phyloP scores from a whole-genome alignment of 2,797 vertebrate genomes.

The Chaetophractus vellerosus region DNA sequence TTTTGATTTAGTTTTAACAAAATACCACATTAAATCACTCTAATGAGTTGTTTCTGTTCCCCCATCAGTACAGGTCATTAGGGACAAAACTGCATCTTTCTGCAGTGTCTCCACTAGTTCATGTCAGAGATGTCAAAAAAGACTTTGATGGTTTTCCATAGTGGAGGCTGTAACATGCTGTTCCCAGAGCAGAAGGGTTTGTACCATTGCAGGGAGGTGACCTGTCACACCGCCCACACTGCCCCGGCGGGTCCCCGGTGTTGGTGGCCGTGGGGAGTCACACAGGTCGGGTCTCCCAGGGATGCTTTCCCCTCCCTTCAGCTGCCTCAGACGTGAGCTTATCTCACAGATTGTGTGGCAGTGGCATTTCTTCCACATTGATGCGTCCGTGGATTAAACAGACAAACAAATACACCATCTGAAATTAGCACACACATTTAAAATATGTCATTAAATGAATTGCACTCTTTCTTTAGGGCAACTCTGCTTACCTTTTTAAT shows the following conservation, averaged over 20 bases:
- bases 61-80: conserved; percentile 77
- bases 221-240: neutral
- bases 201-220: neutral
- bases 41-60: conserved; percentile 84
- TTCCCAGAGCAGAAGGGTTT: neutral
- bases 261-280: too few relatives aligned
- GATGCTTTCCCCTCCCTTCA: neutral
- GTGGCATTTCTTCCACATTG: fast-evolving
- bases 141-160: conserved; percentile 33
- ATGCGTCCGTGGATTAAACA: neutral
- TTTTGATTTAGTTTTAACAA: conserved; percentile 85
- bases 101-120: conserved; percentile 71
- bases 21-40: conserved; percentile 82
- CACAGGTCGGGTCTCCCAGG: neutral
- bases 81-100: conserved; percentile 79
- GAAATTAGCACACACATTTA: conserved; percentile 57
- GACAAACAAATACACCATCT: neutral
- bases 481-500: conserved; percentile 65
- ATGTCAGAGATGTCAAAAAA: conserved; percentile 64
- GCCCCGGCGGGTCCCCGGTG: too few relatives aligned
- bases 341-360: fast-evolving
- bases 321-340: neutral
- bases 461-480: conserved; percentile 24
- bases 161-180: neutral
- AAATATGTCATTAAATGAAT: conserved; percentile 46